Percentiles rank a stretch among this genome's conserved stretches.
Conservation (phyloP, 2,797 vertebrate genomes). For the Enteromius radiatus region DNA sequence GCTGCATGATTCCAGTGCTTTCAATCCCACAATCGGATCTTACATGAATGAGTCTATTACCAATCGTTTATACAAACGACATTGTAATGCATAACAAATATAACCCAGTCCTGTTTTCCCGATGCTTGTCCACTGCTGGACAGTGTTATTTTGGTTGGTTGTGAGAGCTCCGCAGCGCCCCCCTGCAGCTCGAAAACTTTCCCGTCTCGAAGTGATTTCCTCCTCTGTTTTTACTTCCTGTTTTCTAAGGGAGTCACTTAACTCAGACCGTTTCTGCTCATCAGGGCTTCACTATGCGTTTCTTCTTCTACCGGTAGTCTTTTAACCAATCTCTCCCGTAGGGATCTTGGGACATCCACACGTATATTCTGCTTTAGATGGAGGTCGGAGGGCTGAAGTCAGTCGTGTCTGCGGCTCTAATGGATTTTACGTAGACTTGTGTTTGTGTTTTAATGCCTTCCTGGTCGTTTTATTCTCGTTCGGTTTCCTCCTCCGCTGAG, state of each 20-base stretch:
- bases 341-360: conserved; percentile 6
- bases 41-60: neutral
- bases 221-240: conserved; percentile 76
- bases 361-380: conserved; percentile 42
- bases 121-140: neutral
- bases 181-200: conserved; percentile 69
- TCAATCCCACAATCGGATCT: neutral
- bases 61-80: neutral
- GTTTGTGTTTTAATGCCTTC: conserved; percentile 54
- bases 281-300: conserved; percentile 41
- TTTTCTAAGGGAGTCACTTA: conserved; percentile 68
- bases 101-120: neutral
- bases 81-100: neutral
- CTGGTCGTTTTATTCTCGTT: conserved; percentile 12
- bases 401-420: conserved; percentile 58
- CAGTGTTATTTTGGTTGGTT: conserved; percentile 9
- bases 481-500: neutral
- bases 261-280: conserved; percentile 41
- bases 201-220: conserved; percentile 63
- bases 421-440: conserved; percentile 75
- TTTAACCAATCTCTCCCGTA: neutral
- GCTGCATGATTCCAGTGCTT: neutral
- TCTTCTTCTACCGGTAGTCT: neutral
- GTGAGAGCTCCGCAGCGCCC: conserved; percentile 71
- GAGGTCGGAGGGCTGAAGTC: conserved; percentile 49